phyloP scores from a whole-genome alignment of 2,797 vertebrate genomes.

The Coregonus ussuriensis region DNA sequence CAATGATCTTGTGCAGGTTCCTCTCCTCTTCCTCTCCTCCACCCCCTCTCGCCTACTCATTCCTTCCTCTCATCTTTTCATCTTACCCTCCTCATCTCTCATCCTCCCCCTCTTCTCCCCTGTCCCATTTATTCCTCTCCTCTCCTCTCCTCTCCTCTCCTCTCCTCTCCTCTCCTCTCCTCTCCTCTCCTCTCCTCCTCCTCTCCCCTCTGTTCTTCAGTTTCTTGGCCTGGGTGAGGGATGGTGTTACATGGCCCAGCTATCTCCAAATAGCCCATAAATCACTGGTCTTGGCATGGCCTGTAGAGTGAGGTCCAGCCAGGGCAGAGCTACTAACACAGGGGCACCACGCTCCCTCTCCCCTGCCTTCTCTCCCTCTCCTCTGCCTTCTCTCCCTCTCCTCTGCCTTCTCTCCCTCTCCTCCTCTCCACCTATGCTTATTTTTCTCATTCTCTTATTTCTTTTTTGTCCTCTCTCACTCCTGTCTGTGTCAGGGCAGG shows the following conservation, averaged over 20 bases:
- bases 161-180: too few species aligned
- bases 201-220: not conserved
- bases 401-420: not conserved
- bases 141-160: too few species aligned
- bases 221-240: constrained; percentile 35
- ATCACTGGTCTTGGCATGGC: constrained; percentile 60
- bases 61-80: constrained; percentile 13
- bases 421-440: not conserved
- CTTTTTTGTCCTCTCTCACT: constrained; percentile 28
- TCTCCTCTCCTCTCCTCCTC: too few species aligned
- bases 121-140: not conserved
- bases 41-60: constrained; percentile 17
- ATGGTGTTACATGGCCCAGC: constrained; percentile 59
- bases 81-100: constrained; percentile 30
- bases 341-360: too few species aligned
- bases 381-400: constrained; percentile 6
- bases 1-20: constrained; percentile 46
- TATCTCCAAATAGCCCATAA: constrained; percentile 75
- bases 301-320: constrained; percentile 37
- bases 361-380: too few species aligned
- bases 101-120: too few species aligned
- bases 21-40: constrained; percentile 42
- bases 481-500: constrained; percentile 36
- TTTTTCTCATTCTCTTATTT: not conserved
- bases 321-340: too few species aligned